phyloP scores from a whole-genome alignment of 2,797 vertebrate species.

The Mormyrus proboscirostris region DNA sequence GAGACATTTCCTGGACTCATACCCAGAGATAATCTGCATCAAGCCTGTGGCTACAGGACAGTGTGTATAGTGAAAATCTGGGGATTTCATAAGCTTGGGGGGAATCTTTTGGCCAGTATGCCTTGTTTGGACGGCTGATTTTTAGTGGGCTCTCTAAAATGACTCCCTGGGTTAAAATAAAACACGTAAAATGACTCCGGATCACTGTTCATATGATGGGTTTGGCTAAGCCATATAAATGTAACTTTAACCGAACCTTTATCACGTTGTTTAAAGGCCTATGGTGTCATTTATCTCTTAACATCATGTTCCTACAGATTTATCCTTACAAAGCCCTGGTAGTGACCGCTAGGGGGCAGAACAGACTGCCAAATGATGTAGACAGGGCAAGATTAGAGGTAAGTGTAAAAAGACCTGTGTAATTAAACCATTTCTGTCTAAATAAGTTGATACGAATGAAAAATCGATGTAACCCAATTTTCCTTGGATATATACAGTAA shows the following conservation, averaged over 20 bases:
- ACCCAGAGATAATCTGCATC: neutral
- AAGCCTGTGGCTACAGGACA: neutral
- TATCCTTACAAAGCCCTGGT: slow-evolving; percentile 85
- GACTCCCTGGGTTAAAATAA: neutral
- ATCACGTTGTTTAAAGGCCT: neutral
- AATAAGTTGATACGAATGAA: neutral
- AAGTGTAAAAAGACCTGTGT: slow-evolving; percentile 31
- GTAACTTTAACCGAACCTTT: neutral
- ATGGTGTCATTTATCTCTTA: neutral
- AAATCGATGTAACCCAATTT: neutral
- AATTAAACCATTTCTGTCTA: neutral
- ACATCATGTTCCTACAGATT: slow-evolving; percentile 59
- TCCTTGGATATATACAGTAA: neutral
- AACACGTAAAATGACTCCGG: neutral
- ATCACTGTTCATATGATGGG: neutral
- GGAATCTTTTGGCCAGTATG: neutral
- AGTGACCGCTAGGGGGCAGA: slow-evolving; percentile 84
- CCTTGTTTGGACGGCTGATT: neutral
- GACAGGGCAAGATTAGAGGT: slow-evolving; percentile 91
- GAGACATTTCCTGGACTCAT: slow-evolving; percentile 13
- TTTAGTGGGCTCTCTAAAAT: neutral
- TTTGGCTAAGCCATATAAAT: neutral
- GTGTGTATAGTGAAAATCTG: neutral
- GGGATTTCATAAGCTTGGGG: neutral
- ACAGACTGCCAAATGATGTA: slow-evolving; percentile 79